A percentile compares a stretch with the other conserved stretches of the same genome.
These are phyloP conservation scores for Zingel zingel DNA, from an alignment of 2,113 vertebrate species.

Conservation along the genomic window DNA sequence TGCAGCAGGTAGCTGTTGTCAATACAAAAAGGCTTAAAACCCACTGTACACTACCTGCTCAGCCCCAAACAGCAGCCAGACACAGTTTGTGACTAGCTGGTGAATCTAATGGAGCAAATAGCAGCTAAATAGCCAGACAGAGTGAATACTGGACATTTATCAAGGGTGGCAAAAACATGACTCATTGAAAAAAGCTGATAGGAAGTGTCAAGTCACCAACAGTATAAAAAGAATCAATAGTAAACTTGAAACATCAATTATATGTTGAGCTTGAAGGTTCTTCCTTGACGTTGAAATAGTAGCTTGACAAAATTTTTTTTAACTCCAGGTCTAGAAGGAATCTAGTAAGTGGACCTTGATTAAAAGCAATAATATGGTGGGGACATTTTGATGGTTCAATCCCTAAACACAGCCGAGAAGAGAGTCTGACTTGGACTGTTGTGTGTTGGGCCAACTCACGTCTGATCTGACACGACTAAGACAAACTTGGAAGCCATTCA, in stretches of 20 bases:
- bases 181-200: too few relatives aligned
- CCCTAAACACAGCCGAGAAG: background rate
- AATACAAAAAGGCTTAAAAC: background rate
- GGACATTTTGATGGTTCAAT: background rate
- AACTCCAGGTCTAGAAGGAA: background rate
- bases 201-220: too few relatives aligned
- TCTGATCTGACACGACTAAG: constrained; percentile 1
- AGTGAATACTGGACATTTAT: too few relatives aligned
- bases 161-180: too few relatives aligned
- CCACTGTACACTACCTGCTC: too few relatives aligned
- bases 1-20: background rate
- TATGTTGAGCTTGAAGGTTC: background rate
- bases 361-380: background rate
- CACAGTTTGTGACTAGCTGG: background rate
- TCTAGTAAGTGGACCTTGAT: background rate
- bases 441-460: constrained; percentile 24
- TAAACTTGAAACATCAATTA: background rate
- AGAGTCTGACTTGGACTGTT: background rate
- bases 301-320: background rate
- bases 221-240: background rate
- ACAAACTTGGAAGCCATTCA: background rate
- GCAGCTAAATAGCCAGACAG: background rate
- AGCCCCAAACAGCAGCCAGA: background rate
- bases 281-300: background rate
- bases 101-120: background rate